Evolutionary conservation across 2,888 invertebrate species (phyloP).

Genomic region (Orthosia incerta): DNA sequence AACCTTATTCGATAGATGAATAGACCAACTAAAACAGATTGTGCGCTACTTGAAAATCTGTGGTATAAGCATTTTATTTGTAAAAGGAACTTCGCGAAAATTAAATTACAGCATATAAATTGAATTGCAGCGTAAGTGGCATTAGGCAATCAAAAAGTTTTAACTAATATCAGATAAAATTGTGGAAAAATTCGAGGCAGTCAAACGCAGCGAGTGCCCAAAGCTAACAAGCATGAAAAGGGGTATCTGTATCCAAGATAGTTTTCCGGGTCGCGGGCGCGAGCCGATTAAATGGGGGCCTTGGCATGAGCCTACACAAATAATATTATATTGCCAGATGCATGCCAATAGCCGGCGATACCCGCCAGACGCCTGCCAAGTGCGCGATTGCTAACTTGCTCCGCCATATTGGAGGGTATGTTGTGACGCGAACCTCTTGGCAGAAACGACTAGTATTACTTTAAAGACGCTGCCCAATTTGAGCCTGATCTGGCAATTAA

Average conservation of each 20-base stretch:
- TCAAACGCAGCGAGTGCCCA: conserved; percentile 51
- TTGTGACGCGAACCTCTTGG: conserved; percentile 63
- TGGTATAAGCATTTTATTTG: background rate
- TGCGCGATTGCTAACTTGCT: conserved; percentile 77
- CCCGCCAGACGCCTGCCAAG: conserved; percentile 78
- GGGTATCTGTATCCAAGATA: conserved; percentile 74
- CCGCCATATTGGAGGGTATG: conserved; percentile 63
- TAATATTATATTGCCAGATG: conserved; percentile 88
- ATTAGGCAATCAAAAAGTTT: conserved; percentile 21
- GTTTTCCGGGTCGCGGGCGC: conserved; percentile 80
- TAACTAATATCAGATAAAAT: conserved; percentile 27
- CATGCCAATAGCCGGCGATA: conserved; percentile 85
- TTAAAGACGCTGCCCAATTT: conserved; percentile 34
- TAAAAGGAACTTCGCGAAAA: background rate
- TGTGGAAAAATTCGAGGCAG: conserved; percentile 31
- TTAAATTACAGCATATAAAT: conserved; percentile 11
- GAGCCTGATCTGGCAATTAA: conserved; percentile 37
- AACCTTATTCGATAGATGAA: conserved; percentile 45
- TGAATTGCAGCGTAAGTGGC: conserved; percentile 8
- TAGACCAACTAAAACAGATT: conserved; percentile 21
- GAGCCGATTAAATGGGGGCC: conserved; percentile 78
- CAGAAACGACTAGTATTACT: conserved; percentile 35
- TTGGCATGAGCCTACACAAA: conserved; percentile 87
- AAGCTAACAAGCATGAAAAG: conserved; percentile 77
- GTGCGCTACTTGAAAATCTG: background rate